Conservation (phyloP, 2,113 vertebrate species). For the Orcinus orca region DNA sequence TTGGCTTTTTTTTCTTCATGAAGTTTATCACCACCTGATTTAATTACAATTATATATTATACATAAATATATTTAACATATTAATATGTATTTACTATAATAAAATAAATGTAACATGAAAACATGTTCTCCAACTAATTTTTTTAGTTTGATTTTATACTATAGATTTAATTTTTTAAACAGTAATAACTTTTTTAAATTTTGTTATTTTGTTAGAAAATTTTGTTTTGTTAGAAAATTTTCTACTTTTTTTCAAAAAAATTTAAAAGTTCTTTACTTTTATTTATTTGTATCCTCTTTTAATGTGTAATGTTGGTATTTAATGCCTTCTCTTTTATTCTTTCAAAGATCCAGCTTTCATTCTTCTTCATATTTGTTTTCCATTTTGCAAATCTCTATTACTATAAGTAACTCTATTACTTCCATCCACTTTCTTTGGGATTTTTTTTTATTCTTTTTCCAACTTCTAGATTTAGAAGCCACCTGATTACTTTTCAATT, state of each 20-base stretch:
- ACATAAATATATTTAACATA: not conserved
- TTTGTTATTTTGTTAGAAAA: not conserved
- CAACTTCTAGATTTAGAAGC: not conserved
- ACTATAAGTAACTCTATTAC: not conserved
- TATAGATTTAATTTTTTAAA: not conserved
- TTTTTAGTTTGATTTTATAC: not conserved
- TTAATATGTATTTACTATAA: not conserved
- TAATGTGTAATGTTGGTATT: not conserved
- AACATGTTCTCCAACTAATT: not conserved
- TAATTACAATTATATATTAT: not conserved
- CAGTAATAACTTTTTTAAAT: not conserved
- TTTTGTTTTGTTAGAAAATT: not conserved
- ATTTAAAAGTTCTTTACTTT: not conserved
- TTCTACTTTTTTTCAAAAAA: not conserved
- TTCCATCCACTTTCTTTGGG: not conserved
- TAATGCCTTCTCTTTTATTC: not conserved
- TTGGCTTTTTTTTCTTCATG: not conserved
- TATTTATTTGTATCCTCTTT: not conserved
- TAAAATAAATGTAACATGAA: not conserved
- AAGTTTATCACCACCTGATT: not conserved
- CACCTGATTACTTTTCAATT: not conserved
- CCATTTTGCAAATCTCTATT: not conserved
- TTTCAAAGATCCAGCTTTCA: not conserved
- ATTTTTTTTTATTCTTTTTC: not conserved
- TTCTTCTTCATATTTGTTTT: not conserved